Evolutionary conservation across 2,113 vertebrate species (phyloP).

Genomic region (Gulo gulo): DNA sequence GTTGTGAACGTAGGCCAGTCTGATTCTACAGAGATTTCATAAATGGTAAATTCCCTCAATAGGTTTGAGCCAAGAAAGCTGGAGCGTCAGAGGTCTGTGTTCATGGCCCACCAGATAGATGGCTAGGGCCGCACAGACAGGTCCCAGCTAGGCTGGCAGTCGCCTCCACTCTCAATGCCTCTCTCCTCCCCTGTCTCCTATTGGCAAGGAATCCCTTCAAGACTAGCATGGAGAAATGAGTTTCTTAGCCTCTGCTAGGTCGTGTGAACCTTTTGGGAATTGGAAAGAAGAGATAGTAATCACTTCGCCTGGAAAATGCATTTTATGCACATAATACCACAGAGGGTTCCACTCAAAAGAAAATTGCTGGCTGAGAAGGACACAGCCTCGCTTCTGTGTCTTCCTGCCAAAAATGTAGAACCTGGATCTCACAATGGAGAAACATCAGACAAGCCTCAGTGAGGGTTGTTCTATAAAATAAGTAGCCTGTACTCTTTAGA

Average conservation of each 20-base stretch:
- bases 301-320: not conserved
- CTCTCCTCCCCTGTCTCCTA: not conserved
- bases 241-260: not conserved
- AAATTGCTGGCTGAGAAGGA: not conserved
- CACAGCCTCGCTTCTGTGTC: not conserved
- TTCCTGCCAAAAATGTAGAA: not conserved
- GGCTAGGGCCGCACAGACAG: not conserved
- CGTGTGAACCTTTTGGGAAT: not conserved
- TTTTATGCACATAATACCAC: not conserved
- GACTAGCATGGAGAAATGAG: not conserved
- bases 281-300: not conserved
- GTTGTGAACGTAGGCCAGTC: not conserved
- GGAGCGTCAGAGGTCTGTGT: not conserved
- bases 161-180: too few species aligned
- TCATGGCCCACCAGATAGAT: not conserved
- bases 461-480: not conserved
- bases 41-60: not conserved
- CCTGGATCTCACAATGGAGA: not conserved
- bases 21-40: not conserved
- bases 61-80: not conserved
- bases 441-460: not conserved
- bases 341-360: not conserved
- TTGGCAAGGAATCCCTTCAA: not conserved
- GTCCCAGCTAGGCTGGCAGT: not conserved
- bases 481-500: not conserved